Percentiles rank a stretch among this genome's conserved stretches.
Conservation (phyloP, 2,888 invertebrate genomes). For the Campaea margaritaria region DNA sequence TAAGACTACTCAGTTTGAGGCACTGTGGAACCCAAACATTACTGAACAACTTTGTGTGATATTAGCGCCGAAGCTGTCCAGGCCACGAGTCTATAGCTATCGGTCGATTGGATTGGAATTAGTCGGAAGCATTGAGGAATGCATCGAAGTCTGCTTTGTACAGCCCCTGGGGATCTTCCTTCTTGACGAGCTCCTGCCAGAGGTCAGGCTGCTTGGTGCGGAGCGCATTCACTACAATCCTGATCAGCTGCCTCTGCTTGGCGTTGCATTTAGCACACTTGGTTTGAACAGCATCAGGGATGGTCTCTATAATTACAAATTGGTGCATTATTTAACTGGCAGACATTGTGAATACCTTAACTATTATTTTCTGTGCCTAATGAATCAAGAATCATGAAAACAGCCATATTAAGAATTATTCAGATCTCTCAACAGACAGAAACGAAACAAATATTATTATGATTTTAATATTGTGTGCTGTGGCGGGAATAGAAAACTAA, state of each 20-base stretch:
- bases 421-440: not conserved
- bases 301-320: conserved; percentile 54
- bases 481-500: no score
- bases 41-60: not conserved
- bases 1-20: no score
- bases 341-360: no score
- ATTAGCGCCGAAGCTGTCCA: not conserved
- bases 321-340: not conserved
- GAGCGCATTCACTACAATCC: conserved; percentile 86
- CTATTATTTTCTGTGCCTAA: no score
- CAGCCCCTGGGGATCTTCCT: conserved; percentile 88
- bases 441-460: no score
- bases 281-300: conserved; percentile 70
- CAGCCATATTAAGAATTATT: not conserved
- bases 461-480: no score
- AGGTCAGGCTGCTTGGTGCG: conserved; percentile 86
- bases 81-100: not conserved
- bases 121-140: conserved; percentile 62
- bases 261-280: conserved; percentile 87
- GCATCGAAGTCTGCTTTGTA: conserved; percentile 86
- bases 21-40: not conserved
- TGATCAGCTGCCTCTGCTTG: conserved; percentile 84
- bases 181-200: conserved; percentile 87
- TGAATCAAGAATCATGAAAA: no score
- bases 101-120: conserved; percentile 37